Base-by-base conservation (phyloP, 2,113 vertebrate species). In the Lepus timidus region DNA sequence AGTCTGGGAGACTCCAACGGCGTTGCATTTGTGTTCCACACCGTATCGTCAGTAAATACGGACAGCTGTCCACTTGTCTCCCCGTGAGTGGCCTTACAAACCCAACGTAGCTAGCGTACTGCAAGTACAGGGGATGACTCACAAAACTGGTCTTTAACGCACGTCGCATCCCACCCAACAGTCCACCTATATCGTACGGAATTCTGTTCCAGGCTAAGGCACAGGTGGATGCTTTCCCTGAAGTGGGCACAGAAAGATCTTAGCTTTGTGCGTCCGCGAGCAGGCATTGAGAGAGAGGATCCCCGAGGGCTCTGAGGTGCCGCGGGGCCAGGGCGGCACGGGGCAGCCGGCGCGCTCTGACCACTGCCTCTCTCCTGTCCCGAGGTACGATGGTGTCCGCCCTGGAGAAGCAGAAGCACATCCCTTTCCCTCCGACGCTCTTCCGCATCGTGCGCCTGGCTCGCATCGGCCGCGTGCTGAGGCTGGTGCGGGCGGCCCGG, bases 391-490 rank as follows among this genome's bases (percentile, higher is more conserved):
- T 99, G 95, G 96, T 99, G 36, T 98, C 99, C 49, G 19, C 33
- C 20, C 29, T 97, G 86, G 65, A 91, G 70, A 0, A 44, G 0
- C 8, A 90, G 0, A 0, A 58, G 0, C 8, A 49, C 36, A 93
- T 97, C 27, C 85, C 90, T 97, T 98, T 99, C 17, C 99, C 99
- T 39, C 99, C 99, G 0, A 99, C 99, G 0, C 98, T 99, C 93
- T 98, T 99, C 98, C 98, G 99, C 87, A 98, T 99, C 76, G 98
- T 99, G 90, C 99, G 99, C 86, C 97, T 99, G 97, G 98, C 98
- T 1, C 98, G 99, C 70, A 99, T 99, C 25, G 99, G 99, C 95
- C 98, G 99, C 19, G 98, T 99, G 36, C 99, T 99, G 70, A 98
- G 99, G 84, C 99, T 99, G 2, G 98, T 99, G 68, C 98, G 99